Evolutionary conservation across 2,888 invertebrate species (phyloP).

Genomic region (Cybosia mesomella): DNA sequence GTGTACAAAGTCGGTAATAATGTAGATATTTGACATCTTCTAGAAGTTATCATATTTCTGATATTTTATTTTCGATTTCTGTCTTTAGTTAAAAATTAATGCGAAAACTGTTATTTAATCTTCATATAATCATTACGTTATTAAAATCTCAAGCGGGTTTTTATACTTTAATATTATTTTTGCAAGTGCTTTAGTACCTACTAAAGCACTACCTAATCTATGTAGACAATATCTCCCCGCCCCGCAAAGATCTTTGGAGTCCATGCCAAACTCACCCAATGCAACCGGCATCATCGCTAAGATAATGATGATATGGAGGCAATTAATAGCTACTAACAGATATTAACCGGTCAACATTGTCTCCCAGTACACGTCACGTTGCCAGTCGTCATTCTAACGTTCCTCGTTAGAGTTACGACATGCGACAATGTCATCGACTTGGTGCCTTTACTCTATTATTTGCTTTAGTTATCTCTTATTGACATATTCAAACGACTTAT

Average conservation of each 20-base stretch:
- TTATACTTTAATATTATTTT: too few species aligned
- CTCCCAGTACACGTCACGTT: conserved; percentile 4
- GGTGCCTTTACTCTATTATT: conserved; percentile 72
- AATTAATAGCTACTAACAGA: conserved; percentile 8
- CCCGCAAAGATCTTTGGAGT: too few species aligned
- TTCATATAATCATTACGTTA: too few species aligned
- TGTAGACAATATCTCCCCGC: too few species aligned
- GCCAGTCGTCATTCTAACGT: conserved; percentile 37
- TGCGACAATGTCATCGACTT: conserved; percentile 69
- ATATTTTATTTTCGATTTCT: too few species aligned
- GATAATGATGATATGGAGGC: not conserved
- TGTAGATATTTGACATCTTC: not conserved
- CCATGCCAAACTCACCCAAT: too few species aligned
- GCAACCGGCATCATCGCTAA: not conserved
- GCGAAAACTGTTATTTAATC: too few species aligned
- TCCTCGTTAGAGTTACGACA: conserved; percentile 61
- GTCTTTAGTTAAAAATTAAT: too few species aligned
- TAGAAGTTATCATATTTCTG: not conserved
- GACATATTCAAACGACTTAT: conserved; percentile 81
- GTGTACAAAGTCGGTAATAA: not conserved
- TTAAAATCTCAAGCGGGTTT: too few species aligned
- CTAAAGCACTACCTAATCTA: too few species aligned
- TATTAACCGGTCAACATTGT: conserved; percentile 14
- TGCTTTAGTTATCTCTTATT: conserved; percentile 80
- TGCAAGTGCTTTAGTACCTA: too few species aligned